Evolutionary conservation across 2,888 invertebrate genomes (phyloP), one percentile per base, ranked within the genome.

Genomic region (Hirtodrosophila trivittata): DNA sequence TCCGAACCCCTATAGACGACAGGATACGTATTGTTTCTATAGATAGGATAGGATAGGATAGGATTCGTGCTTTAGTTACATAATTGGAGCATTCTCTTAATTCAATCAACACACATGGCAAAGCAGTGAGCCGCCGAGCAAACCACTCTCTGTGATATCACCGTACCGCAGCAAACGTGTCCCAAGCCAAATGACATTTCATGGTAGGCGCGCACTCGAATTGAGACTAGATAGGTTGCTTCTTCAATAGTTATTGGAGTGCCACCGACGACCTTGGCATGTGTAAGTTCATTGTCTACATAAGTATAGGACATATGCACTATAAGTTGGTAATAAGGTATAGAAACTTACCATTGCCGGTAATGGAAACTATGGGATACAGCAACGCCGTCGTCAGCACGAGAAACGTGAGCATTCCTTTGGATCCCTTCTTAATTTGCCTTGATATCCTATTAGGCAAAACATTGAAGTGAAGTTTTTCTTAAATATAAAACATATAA

Each of bases 71-170:
- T n/a, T n/a, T n/a, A n/a, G n/a, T n/a, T n/a, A n/a, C n/a, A n/a
- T n/a, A n/a, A n/a, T n/a, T n/a, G n/a, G n/a, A n/a, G n/a, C n/a
- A n/a, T n/a, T n/a, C n/a, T n/a, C n/a, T n/a, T n/a, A n/a, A n/a
- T n/a, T n/a, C n/a, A n/a, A 9, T 28, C 0, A 6, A 64, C 73
- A 12, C 47, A 78, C 78, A 62, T 57, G 39, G 64, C 66, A 54
- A 64, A 78, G 14, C 78, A 78, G 26, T 78, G 78, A 12, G 78
- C 83, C 8, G 78, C 83, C 4, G 83, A 63, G 21, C 63, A 60
- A 45, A 76, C 18, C n/a, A 78, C 39, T 3, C 78, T 70, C 33
- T 55, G 57, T 0, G 78, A 68, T 46, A 78, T 68, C 16, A 78
- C 16, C 2, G 76, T 9, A 3, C 78, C 78, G 7, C 83, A 66